Conservation (phyloP, 2,797 vertebrate species). For the Heterohyrax brucei region DNA sequence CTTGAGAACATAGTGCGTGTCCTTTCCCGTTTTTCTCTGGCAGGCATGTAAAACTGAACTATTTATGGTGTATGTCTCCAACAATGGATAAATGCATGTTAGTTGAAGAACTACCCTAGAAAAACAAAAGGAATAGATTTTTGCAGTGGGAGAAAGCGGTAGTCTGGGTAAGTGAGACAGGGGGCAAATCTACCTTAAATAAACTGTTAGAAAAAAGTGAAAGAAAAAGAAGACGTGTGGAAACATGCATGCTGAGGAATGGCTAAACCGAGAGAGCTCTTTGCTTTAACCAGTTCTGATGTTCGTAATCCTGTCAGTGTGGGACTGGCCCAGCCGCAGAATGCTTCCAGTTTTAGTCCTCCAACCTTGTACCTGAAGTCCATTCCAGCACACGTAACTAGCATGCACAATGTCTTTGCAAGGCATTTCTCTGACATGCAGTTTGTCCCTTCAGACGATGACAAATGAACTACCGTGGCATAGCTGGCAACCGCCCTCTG, state of each 20-base stretch:
- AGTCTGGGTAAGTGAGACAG: no score
- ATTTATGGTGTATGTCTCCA: constrained; percentile 81
- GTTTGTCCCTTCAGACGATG: not conserved
- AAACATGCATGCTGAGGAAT: not conserved
- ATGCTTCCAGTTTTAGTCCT: not conserved
- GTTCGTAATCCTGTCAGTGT: not conserved
- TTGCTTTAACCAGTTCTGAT: not conserved
- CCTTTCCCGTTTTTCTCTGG: constrained; percentile 82
- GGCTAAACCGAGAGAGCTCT: not conserved
- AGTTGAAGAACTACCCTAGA: constrained; percentile 73
- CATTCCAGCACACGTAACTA: not conserved
- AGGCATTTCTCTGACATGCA: not conserved
- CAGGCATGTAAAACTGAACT: constrained; percentile 77
- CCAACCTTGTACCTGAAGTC: no score
- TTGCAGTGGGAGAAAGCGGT: not conserved
- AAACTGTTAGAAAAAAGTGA: constrained; percentile 46
- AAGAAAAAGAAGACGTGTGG: not conserved
- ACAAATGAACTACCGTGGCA: not conserved
- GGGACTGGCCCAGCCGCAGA: not conserved
- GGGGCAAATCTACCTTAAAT: constrained; percentile 60
- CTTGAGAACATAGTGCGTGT: constrained; percentile 51
- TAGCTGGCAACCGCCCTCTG: not conserved
- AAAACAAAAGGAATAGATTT: constrained; percentile 66
- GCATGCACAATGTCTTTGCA: not conserved
- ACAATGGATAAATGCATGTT: constrained; percentile 68